These are phyloP conservation scores for Meleagris gallopavo DNA, from an alignment of 2,113 vertebrate genomes.

Conservation along the genomic window DNA sequence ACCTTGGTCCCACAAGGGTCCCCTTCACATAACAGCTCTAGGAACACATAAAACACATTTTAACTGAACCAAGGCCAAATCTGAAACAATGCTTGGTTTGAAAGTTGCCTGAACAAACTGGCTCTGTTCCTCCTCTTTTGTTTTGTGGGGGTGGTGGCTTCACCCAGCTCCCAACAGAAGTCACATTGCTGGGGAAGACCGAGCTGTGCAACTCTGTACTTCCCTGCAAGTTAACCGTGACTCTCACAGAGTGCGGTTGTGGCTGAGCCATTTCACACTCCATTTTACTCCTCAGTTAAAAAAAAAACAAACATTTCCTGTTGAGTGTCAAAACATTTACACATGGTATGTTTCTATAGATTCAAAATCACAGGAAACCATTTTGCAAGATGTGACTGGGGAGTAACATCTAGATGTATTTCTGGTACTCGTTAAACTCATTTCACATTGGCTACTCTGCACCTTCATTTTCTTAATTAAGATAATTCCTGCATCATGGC, in stretches of 20 bases:
- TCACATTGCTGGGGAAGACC: fast-evolving
- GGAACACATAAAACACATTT: not conserved
- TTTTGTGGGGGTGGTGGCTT: constrained; percentile 29
- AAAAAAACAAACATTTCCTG: not conserved
- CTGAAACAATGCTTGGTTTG: constrained; percentile 10
- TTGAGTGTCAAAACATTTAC: not conserved
- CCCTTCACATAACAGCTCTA: not conserved
- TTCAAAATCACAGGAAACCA: not conserved
- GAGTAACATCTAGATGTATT: not conserved
- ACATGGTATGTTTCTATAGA: not conserved
- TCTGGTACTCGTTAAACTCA: not conserved
- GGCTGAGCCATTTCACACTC: not conserved
- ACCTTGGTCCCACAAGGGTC: not conserved
- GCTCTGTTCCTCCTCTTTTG: constrained; percentile 25
- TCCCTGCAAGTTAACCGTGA: not conserved
- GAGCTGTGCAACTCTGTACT: fast-evolving
- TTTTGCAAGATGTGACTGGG: not conserved
- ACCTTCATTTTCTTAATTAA: not conserved
- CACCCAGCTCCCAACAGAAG: not conserved
- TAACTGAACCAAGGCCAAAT: not conserved
- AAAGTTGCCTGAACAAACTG: constrained; percentile 16
- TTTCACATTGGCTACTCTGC: fast-evolving
- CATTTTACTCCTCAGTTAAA: not conserved
- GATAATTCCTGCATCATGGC: not conserved
- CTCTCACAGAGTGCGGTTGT: fast-evolving